A percentile compares a stretch with the other conserved stretches of the same genome.
phyloP scores from a whole-genome alignment of 2,888 invertebrate species.

The Lasiommata megera region DNA sequence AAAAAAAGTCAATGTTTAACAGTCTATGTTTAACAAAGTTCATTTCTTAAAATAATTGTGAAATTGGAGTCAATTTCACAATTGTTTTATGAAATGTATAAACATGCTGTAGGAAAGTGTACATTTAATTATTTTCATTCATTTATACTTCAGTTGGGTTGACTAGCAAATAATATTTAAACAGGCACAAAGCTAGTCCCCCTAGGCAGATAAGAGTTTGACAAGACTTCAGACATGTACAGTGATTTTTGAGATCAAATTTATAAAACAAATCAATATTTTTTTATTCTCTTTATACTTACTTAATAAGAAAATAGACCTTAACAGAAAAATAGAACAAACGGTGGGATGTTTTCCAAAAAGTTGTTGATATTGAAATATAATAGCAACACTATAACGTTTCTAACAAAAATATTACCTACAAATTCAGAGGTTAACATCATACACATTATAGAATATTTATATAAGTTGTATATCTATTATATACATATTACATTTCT shows the following conservation, averaged over 20 bases:
- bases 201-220: background rate
- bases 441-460: background rate
- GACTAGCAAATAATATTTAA: background rate
- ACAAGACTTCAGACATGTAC: background rate
- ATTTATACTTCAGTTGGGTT: background rate
- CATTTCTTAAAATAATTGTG: no score
- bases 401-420: background rate
- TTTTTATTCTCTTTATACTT: slow-evolving; percentile 1
- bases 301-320: slow-evolving; percentile 7
- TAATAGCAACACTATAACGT: background rate
- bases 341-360: slow-evolving; percentile 27
- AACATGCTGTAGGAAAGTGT: no score
- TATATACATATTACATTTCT: background rate
- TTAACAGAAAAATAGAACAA: slow-evolving; percentile 20
- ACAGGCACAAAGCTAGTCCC: no score
- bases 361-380: background rate
- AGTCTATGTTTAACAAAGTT: background rate
- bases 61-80: no score
- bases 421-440: background rate
- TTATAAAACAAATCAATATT: slow-evolving; percentile 14
- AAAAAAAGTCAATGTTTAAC: background rate
- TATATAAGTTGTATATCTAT: background rate
- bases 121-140: no score
- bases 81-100: no score
- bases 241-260: slow-evolving; percentile 24